These are phyloP conservation scores for Hirudinaria manillensis DNA, from an alignment of 2,888 invertebrate species.

Conservation along the genomic window DNA sequence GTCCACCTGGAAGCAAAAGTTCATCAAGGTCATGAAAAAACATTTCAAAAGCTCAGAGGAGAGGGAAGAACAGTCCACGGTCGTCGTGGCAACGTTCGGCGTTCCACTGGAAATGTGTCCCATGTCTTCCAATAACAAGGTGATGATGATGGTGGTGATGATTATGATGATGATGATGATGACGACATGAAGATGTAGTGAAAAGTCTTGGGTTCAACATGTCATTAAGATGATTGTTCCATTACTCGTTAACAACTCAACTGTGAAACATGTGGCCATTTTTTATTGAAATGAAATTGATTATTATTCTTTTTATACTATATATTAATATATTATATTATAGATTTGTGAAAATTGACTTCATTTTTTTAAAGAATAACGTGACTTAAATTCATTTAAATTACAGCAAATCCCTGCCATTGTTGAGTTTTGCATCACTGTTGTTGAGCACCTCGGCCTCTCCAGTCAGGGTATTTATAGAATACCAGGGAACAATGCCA, in stretches of 20 bases:
- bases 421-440: slow-evolving; percentile 82
- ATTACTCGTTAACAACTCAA: too few species aligned
- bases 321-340: too few species aligned
- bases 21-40: slow-evolving; percentile 10
- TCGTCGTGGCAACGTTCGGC: slow-evolving; percentile 61
- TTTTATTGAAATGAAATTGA: too few species aligned
- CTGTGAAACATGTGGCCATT: too few species aligned
- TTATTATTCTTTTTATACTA: too few species aligned
- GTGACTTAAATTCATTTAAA: slow-evolving; percentile 44
- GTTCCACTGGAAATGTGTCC: slow-evolving; percentile 80
- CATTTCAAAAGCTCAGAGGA: neutral
- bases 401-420: slow-evolving; percentile 72
- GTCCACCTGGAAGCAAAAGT: slow-evolving; percentile 19
- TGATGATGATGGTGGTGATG: slow-evolving; percentile 42
- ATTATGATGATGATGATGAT: neutral
- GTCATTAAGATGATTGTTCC: too few species aligned
- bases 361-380: too few species aligned
- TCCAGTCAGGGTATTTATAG: slow-evolving; percentile 87
- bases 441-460: slow-evolving; percentile 84
- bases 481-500: slow-evolving; percentile 92
- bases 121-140: slow-evolving; percentile 52
- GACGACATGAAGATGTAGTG: neutral
- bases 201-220: neutral
- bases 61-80: slow-evolving; percentile 29
- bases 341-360: too few species aligned